Evolutionary conservation across 2,888 invertebrate species (phyloP), one percentile per base, ranked within the genome.

Genomic region (Drosophila maculinotata): DNA sequence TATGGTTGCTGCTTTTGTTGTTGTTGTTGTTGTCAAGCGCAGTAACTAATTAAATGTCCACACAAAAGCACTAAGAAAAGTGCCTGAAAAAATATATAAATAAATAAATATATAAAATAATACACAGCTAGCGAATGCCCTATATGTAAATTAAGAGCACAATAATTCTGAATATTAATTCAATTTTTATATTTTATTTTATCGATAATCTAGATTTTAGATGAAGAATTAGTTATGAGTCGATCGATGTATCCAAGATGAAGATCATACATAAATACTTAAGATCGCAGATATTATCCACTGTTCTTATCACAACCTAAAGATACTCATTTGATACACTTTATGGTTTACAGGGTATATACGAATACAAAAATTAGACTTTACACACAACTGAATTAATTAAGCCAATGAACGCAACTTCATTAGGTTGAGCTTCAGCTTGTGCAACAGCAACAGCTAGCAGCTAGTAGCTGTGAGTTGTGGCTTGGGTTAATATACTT

Each of bases 381-480:
- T 35, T 54, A 45, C 20, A 48, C 39, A 63, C 47, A 69, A 73
- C 66, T 53, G 64, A 71, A 79, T 87, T 87, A 87, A 83, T 83
- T 81, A 85, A 65, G 49, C 38, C 66, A 70, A 77, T 66, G 64
- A 70, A 57, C 56, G 44, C 49, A 63, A 70, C 72, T 77, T 87
- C 64, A 80, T 80, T 87, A 80, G 72, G 54, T 36, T 35, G 52
- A 38, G 38, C 36, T 26, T 41, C 39, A 25, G 35, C 7, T n/a
- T n/a, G 39, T n/a, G n/a, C 30, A 31, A 6, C 9, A 10, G 3
- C 26, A 14, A 26, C 15, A 9, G 33, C 15, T n/a, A n/a, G n/a
- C n/a, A n/a, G n/a, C n/a, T 26, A 23, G 47, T 47, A 54, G 30
- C 39, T 44, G 60, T 70, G 35, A 67, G 15, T 51, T 41, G 44